These are phyloP conservation scores for Bradypodion pumilum DNA, from an alignment of 2,797 vertebrate species.

Conservation along the genomic window DNA sequence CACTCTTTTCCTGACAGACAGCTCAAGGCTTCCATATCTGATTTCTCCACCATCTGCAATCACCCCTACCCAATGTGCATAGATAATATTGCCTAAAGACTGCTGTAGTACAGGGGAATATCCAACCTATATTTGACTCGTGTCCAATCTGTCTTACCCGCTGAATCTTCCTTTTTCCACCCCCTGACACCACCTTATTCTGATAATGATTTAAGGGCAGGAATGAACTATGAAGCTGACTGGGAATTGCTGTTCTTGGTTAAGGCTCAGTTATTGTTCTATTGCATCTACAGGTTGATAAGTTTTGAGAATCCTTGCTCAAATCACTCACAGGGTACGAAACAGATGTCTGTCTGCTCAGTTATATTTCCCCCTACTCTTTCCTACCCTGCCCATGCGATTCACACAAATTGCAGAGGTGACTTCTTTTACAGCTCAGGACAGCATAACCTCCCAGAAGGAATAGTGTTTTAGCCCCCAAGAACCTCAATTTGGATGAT, in stretches of 20 bases:
- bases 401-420: neutral
- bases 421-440: neutral
- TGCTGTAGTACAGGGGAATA: neutral
- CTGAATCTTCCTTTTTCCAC: neutral
- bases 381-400: neutral
- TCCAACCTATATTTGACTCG: neutral
- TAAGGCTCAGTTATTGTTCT: neutral
- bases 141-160: neutral
- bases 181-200: too few relatives aligned
- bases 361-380: neutral
- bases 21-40: neutral
- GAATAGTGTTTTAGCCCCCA: neutral
- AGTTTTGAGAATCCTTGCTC: slow-evolving; percentile 13
- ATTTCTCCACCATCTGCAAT: neutral
- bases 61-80: neutral
- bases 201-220: neutral
- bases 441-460: neutral
- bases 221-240: neutral
- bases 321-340: neutral
- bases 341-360: neutral
- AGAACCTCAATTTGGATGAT: neutral
- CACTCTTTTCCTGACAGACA: neutral
- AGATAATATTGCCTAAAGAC: neutral
- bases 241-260: neutral
- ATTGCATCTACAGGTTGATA: neutral